phyloP scores from a whole-genome alignment of 92 coral and sea anemone species.

The Actinostola sp. region DNA sequence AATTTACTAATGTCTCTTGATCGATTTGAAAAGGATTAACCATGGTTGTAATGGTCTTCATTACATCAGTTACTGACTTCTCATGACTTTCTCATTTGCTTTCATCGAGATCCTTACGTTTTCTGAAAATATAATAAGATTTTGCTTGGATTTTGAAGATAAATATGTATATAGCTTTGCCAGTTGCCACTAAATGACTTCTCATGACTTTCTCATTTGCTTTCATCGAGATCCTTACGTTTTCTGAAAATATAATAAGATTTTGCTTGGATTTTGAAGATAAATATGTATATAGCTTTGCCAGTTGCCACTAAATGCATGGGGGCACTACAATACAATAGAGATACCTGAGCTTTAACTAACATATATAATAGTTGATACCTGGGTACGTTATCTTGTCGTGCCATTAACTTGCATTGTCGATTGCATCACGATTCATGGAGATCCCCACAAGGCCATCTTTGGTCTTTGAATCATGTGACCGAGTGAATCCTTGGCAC shows the following conservation, averaged over 20 bases:
- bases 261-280: no score
- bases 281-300: neutral
- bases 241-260: slow-evolving; percentile 15
- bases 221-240: slow-evolving; percentile 38
- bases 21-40: slow-evolving; percentile 36
- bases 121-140: slow-evolving; percentile 15
- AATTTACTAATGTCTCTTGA: slow-evolving; percentile 26
- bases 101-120: slow-evolving; percentile 38
- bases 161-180: no score
- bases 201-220: slow-evolving; percentile 37
- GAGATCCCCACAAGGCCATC: neutral
- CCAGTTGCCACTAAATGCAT: neutral
- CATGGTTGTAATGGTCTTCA: slow-evolving; percentile 41
- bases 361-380: neutral
- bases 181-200: slow-evolving; percentile 31
- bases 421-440: neutral
- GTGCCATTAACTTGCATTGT: neutral
- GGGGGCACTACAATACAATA: neutral
- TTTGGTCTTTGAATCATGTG: neutral
- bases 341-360: neutral
- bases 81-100: slow-evolving; percentile 37
- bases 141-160: no score
- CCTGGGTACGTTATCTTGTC: neutral
- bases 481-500: no score
- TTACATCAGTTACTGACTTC: slow-evolving; percentile 30